phyloP scores from a whole-genome alignment of 2,113 vertebrate species.

The Ia io region DNA sequence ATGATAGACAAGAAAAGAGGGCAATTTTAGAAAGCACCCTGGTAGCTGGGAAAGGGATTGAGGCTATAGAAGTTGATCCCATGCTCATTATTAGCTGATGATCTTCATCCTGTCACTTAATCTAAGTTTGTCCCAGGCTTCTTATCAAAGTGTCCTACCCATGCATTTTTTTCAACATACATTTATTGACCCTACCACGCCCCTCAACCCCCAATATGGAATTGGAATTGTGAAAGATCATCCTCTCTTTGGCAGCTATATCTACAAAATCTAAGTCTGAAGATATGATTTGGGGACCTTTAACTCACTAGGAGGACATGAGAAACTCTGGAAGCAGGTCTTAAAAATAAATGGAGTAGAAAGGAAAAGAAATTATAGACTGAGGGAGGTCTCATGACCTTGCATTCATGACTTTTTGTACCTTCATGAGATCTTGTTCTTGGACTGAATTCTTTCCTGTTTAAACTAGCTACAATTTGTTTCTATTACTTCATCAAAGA shows the following conservation, averaged over 20 bases:
- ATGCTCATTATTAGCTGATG: neutral
- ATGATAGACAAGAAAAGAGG: neutral
- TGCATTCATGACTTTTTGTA: neutral
- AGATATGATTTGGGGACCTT: neutral
- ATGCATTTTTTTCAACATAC: neutral
- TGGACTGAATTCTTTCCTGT: neutral
- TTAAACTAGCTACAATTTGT: neutral
- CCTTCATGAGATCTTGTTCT: neutral
- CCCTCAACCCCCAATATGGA: neutral
- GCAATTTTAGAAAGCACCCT: neutral
- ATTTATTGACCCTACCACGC: neutral
- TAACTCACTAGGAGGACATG: neutral
- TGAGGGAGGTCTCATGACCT: neutral
- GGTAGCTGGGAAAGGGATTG: neutral
- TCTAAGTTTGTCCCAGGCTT: neutral
- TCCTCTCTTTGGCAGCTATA: neutral
- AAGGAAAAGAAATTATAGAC: neutral
- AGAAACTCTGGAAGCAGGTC: neutral
- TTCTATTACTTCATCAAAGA: neutral
- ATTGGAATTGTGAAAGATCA: neutral
- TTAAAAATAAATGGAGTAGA: neutral
- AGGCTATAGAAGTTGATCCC: neutral
- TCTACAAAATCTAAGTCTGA: neutral
- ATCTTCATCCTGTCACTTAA: neutral
- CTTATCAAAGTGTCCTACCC: neutral